Percentiles rank a stretch among this genome's conserved stretches.
These are phyloP conservation scores for Didymodactylos carnosus DNA, from an alignment of 2,888 invertebrate species.

Conservation along the genomic window DNA sequence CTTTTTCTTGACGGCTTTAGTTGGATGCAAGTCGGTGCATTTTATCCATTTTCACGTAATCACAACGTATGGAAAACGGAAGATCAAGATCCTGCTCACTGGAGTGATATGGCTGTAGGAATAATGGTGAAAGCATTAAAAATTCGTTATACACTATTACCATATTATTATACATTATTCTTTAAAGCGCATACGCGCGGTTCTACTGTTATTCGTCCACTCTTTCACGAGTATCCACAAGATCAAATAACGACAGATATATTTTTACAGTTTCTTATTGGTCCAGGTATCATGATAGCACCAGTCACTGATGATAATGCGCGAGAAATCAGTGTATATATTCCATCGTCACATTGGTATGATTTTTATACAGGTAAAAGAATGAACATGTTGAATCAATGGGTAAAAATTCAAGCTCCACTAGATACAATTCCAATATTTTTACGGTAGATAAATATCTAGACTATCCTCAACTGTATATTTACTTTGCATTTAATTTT, in stretches of 20 bases:
- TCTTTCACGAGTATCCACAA: slow-evolving; percentile 52
- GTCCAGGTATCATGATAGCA: slow-evolving; percentile 30
- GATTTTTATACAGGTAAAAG: neutral
- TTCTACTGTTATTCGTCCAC: slow-evolving; percentile 53
- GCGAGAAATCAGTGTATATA: slow-evolving; percentile 14
- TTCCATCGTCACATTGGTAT: slow-evolving; percentile 9
- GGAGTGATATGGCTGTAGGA: neutral
- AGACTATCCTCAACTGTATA: too few species aligned
- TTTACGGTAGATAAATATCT: too few species aligned
- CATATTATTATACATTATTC: slow-evolving; percentile 29
- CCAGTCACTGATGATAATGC: slow-evolving; percentile 22
- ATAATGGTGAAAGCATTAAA: slow-evolving; percentile 17
- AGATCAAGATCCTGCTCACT: slow-evolving; percentile 23
- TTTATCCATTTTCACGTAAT: slow-evolving; percentile 18
- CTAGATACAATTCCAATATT: slow-evolving; percentile 19
- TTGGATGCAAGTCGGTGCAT: slow-evolving; percentile 19
- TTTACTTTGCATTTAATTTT: too few species aligned
- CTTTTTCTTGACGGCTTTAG: slow-evolving; percentile 1
- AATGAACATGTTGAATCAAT: neutral
- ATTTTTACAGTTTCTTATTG: slow-evolving; percentile 31
- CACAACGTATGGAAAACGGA: slow-evolving; percentile 16
- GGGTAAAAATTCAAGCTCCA: neutral
- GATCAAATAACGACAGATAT: slow-evolving; percentile 20
- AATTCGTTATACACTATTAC: slow-evolving; percentile 26
- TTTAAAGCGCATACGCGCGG: slow-evolving; percentile 42